These are phyloP conservation scores for Myioborus miniatus DNA, from an alignment of 2,797 vertebrate genomes.

Conservation along the genomic window DNA sequence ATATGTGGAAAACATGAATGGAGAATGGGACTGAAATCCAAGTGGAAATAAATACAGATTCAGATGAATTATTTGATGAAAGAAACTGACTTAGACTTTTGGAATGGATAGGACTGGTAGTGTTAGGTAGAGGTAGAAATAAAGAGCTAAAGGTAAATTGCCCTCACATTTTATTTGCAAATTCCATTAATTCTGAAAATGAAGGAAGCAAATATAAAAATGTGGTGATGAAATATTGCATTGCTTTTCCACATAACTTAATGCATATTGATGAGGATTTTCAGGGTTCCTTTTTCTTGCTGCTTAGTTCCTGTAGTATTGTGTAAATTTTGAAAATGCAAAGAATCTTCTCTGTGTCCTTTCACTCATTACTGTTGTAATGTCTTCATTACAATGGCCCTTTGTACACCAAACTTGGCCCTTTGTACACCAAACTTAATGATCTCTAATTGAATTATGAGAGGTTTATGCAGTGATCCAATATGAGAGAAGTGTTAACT, in stretches of 20 bases:
- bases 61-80: neutral
- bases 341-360: neutral
- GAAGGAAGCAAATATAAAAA: neutral
- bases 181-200: neutral
- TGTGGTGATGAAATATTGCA: neutral
- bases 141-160: neutral
- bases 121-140: neutral
- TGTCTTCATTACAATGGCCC: neutral
- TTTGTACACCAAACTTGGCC: neutral
- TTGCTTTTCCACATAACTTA: neutral
- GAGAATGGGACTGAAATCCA: neutral
- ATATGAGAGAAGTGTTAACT: conserved; percentile 41
- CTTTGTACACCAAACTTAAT: neutral
- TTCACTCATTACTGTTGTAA: neutral
- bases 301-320: neutral
- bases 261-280: neutral
- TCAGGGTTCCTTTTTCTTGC: neutral
- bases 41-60: conserved; percentile 7
- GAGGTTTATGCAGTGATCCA: conserved; percentile 14
- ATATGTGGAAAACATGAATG: neutral
- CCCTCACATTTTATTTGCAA: neutral
- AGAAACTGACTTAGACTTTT: neutral
- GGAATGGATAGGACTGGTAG: neutral
- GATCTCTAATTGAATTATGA: neutral
- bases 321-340: neutral